Base-by-base conservation (phyloP, 2,888 invertebrate species). In the Pristionchus fissidentatus region DNA sequence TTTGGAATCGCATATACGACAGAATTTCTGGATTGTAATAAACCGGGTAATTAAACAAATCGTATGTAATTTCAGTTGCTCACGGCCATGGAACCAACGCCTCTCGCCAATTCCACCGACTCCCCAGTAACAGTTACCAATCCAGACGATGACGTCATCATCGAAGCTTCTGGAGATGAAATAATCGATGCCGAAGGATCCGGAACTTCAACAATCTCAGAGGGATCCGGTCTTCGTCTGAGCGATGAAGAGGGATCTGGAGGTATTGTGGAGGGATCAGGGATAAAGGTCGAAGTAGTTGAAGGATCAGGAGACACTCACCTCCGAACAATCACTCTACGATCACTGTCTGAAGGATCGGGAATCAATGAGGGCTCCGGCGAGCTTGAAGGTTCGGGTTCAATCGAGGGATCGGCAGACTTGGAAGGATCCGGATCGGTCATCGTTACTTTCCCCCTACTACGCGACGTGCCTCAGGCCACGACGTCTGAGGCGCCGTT, bases 81-180 rank as follows among this genome's bases (percentile, higher is more conserved):
- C 41, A 70, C 70, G 1, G 70, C 70, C 13, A 70, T 70, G 70
- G 70, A 70, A 26, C 70, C 70, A 1, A 70, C 70, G 22, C 70
- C 70, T 2, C 70, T 70, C 7, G 10, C 22, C 70, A 70, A 70
- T 15, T 41, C 70, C 41, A 66, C 46, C n/a, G n/a, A n/a, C n/a
- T n/a, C n/a, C n/a, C n/a, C n/a, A n/a, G n/a, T n/a, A 46, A 55
- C 55, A 4, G 55, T 22, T 19, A 8, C 26, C 0, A 1, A 7
- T 41, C 70, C n/a, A 43, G n/a, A 41, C 1, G 70, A 70, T 41
- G 70, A 43, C 41, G 8, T n/a, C n/a, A n/a, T 70, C 70, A 7
- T 4, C 29, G 70, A 70, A 70, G 38, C 70, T 41, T 70, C 70
- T 13, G 70, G 70, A 70, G 70, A 70, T 26, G 70, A 70, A 22